Conservation (phyloP, 2,797 vertebrate genomes). For the Adelosebastes latens region DNA sequence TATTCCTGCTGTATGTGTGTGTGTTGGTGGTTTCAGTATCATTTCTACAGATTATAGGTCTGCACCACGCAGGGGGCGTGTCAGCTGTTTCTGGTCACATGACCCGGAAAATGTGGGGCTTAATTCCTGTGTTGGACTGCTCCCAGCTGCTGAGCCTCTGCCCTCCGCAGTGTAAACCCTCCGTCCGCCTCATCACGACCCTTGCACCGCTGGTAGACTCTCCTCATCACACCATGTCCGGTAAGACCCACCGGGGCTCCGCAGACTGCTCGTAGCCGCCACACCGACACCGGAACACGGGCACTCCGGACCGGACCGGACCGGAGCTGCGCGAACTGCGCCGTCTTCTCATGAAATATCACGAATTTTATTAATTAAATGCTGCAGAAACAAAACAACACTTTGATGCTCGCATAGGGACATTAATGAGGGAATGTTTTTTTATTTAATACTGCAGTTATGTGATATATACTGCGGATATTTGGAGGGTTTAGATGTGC, state of each 20-base stretch:
- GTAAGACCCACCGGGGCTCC: constrained; percentile 57
- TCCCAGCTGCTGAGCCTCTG: constrained; percentile 71
- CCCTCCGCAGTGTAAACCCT: constrained; percentile 57
- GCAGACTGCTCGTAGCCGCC: not conserved
- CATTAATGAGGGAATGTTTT: rapidly evolving
- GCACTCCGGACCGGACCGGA: constrained; percentile 22
- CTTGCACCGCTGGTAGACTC: constrained; percentile 22
- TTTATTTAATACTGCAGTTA: rapidly evolving
- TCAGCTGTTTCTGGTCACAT: constrained; percentile 69
- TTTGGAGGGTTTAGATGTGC: not conserved
- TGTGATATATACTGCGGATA: not conserved
- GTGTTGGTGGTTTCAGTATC: not conserved
- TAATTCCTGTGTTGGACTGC: constrained; percentile 70
- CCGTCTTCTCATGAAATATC: not conserved
- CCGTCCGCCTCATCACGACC: constrained; percentile 26
- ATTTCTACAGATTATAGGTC: not conserved
- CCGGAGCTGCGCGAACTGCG: constrained; percentile 20
- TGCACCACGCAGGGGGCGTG: constrained; percentile 57
- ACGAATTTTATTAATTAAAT: not conserved
- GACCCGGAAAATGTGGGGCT: constrained; percentile 77
- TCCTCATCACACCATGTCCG: constrained; percentile 71
- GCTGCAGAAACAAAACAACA: not conserved
- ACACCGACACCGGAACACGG: constrained; percentile 6
- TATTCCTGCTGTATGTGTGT: not conserved
- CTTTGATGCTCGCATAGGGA: rapidly evolving